These are phyloP conservation scores for Lytechinus variegatus DNA, from an alignment of 35 echinoderm and acorn worm species.

Conservation along the genomic window DNA sequence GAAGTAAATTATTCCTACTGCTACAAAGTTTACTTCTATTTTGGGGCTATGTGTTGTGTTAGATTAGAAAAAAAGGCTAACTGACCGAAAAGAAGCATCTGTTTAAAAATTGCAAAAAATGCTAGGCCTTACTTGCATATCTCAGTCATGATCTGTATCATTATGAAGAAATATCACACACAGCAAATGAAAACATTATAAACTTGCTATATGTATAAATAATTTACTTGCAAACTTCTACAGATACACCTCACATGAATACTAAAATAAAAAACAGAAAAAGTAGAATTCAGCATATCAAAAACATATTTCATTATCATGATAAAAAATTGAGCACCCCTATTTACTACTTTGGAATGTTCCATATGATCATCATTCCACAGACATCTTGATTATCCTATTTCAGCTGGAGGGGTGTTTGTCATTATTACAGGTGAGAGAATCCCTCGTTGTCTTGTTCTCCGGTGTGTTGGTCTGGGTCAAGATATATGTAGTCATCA, in stretches of 20 bases:
- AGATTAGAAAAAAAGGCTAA: too few relatives aligned
- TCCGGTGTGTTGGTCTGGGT: slow-evolving; percentile 24
- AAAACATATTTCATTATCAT: not conserved
- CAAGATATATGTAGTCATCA: slow-evolving; percentile 58
- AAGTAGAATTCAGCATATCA: not conserved
- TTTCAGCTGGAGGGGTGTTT: slow-evolving; percentile 30
- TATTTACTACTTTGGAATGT: not conserved
- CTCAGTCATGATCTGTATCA: too few relatives aligned
- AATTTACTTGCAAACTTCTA: not conserved
- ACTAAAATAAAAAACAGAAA: not conserved
- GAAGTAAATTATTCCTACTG: too few relatives aligned
- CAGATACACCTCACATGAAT: not conserved
- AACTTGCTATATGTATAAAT: too few relatives aligned
- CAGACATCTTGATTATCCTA: not conserved
- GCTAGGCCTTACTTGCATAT: too few relatives aligned
- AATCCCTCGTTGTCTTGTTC: not conserved
- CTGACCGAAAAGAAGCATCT: too few relatives aligned
- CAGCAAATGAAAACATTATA: too few relatives aligned
- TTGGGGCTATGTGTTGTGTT: too few relatives aligned
- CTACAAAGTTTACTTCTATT: too few relatives aligned
- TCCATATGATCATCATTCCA: not conserved
- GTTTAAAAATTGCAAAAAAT: too few relatives aligned
- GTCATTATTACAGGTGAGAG: not conserved
- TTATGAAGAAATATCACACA: too few relatives aligned
- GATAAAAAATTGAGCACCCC: not conserved